These are phyloP conservation scores for Gobiocypris rarus DNA, from an alignment of 2,113 vertebrate species.

Conservation along the genomic window DNA sequence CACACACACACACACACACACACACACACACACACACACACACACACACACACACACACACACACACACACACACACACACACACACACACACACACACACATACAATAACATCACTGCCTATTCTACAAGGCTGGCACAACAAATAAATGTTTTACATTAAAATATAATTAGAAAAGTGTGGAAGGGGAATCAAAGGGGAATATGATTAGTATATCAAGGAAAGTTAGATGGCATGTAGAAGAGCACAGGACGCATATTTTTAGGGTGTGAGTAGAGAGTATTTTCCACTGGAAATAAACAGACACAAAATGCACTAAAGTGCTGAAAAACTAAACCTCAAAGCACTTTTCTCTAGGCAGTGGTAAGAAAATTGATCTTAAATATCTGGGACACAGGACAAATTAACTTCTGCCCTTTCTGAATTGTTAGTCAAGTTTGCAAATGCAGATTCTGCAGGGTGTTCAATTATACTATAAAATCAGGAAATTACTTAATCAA, in stretches of 20 bases:
- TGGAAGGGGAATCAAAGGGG: neutral
- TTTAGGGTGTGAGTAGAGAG: neutral
- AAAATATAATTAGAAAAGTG: neutral
- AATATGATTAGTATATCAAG: too few relatives aligned
- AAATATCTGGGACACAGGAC: slow-evolving; percentile 53
- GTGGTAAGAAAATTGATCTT: slow-evolving; percentile 53
- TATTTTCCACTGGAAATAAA: neutral
- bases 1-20: too few relatives aligned
- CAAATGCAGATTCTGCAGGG: slow-evolving; percentile 67
- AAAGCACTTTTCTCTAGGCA: slow-evolving; percentile 31
- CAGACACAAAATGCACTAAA: neutral
- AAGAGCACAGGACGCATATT: neutral
- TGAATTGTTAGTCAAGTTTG: slow-evolving; percentile 58
- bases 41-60: too few relatives aligned
- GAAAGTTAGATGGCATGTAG: neutral
- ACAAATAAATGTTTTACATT: neutral
- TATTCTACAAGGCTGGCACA: neutral
- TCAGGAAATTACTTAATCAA: slow-evolving; percentile 69
- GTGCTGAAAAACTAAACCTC: slow-evolving; percentile 25
- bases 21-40: too few relatives aligned
- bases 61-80: too few relatives aligned
- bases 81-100: too few relatives aligned
- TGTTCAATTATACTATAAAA: slow-evolving; percentile 72
- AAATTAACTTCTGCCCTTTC: slow-evolving; percentile 63
- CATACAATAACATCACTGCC: too few relatives aligned